Conservation (phyloP, 2,113 vertebrate species). For the Arizona elegans region DNA sequence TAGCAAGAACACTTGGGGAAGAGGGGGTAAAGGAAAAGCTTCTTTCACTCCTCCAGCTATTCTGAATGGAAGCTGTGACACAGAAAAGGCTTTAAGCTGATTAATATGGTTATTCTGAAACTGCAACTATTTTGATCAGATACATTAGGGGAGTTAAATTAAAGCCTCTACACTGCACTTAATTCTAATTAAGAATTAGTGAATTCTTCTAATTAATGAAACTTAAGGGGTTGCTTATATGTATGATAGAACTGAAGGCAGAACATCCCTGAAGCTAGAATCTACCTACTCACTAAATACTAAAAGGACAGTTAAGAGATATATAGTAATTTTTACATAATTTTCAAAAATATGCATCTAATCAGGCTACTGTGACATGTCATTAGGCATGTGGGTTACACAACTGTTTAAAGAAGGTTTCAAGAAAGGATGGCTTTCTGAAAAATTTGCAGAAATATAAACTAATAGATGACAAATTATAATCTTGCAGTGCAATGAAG, state of each 20-base stretch:
- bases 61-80: background rate
- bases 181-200: background rate
- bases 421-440: background rate
- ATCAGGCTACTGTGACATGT: background rate
- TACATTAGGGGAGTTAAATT: background rate
- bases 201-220: background rate
- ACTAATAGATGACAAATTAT: background rate
- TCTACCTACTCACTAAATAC: background rate
- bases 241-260: background rate
- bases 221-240: background rate
- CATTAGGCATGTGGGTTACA: background rate
- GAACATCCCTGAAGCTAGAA: background rate
- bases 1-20: background rate
- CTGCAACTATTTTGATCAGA: background rate
- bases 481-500: background rate
- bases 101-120: background rate
- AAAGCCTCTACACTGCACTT: background rate
- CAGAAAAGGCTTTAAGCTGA: background rate
- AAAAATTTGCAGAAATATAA: background rate
- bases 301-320: background rate
- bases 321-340: background rate
- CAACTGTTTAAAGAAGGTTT: background rate
- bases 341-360: background rate
- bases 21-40: background rate
- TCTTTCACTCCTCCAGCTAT: background rate